Conservation (phyloP, 2,888 invertebrate genomes). For the Sussaba pulchella region DNA sequence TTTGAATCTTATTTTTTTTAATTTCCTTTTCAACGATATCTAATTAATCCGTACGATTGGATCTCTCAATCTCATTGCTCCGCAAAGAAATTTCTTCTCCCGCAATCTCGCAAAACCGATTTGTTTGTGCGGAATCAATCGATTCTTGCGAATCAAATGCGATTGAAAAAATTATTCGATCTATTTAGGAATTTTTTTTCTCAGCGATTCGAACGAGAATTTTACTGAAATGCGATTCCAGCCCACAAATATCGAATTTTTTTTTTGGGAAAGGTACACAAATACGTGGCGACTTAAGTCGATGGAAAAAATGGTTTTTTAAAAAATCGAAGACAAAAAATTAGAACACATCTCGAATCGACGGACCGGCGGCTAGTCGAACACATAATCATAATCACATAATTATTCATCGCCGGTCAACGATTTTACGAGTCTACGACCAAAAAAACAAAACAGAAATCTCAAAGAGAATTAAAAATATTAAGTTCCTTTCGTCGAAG, state of each 20-base stretch:
- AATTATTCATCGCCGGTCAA: no score
- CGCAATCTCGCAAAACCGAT: not conserved
- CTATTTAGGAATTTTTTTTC: not conserved
- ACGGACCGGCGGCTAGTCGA: not conserved
- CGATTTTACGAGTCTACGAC: not conserved
- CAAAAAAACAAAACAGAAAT: conserved; percentile 7
- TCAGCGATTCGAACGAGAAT: conserved; percentile 3
- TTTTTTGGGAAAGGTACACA: not conserved
- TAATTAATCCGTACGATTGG: not conserved
- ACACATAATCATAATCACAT: no score
- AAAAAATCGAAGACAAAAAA: not conserved
- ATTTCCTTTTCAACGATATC: conserved; percentile 6
- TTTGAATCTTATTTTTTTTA: conserved; percentile 1
- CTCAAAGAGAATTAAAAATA: conserved; percentile 1
- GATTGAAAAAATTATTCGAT: not conserved
- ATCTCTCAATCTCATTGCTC: not conserved
- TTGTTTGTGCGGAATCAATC: conserved; percentile 31
- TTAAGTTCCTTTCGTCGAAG: not conserved
- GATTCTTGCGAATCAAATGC: not conserved
- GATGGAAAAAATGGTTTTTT: no score
- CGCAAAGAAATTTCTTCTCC: not conserved
- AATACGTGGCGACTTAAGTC: no score
- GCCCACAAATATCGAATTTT: conserved; percentile 8
- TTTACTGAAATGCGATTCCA: conserved; percentile 18
- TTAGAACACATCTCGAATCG: not conserved